phyloP scores from a whole-genome alignment of 2,888 invertebrate species.

The Portevinia maculata region DNA sequence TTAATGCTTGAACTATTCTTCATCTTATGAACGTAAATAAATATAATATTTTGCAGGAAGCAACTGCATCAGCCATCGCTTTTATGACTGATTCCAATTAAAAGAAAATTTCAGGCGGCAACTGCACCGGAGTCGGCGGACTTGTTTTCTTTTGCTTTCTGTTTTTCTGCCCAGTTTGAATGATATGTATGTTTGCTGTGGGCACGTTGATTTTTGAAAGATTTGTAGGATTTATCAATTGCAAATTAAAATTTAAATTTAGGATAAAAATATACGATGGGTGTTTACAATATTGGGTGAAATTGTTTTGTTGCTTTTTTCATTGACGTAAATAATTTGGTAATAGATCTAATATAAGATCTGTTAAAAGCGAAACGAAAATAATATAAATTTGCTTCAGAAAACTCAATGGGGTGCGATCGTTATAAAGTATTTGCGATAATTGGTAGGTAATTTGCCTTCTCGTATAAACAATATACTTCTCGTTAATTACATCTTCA shows the following conservation, averaged over 20 bases:
- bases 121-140: background rate
- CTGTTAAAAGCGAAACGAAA: no score
- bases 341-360: background rate
- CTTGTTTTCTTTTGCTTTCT: conserved; percentile 42
- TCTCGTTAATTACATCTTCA: no score
- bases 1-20: conserved; percentile 21
- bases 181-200: conserved; percentile 38
- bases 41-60: conserved; percentile 20
- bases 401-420: no score
- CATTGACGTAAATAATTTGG: no score
- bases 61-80: conserved; percentile 25
- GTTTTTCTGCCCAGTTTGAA: conserved; percentile 38
- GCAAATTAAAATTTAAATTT: conserved; percentile 48
- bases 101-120: conserved; percentile 31
- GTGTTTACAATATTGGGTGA: background rate
- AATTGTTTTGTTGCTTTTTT: background rate
- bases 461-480: no score
- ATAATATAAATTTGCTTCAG: no score
- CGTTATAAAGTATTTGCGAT: no score
- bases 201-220: conserved; percentile 34
- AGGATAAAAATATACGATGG: conserved; percentile 8
- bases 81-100: conserved; percentile 47
- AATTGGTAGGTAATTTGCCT: no score
- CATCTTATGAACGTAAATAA: conserved; percentile 16
- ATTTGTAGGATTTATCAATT: conserved; percentile 32